A percentile compares a stretch with the other conserved stretches of the same genome.
Conservation (phyloP, 2,113 vertebrate genomes). For the Monarcha castaneiventris region DNA sequence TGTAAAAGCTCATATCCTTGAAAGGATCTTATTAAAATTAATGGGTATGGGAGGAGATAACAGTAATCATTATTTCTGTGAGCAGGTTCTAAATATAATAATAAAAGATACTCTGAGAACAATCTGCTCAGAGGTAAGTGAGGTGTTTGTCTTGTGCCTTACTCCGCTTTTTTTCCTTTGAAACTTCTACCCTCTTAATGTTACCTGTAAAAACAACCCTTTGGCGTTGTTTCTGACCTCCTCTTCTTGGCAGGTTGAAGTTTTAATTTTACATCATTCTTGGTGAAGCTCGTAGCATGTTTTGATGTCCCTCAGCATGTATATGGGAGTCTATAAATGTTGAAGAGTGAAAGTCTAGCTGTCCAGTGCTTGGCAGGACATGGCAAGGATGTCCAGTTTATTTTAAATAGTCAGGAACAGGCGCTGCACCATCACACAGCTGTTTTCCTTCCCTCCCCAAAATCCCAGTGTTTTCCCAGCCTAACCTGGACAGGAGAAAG, state of each 20-base stretch:
- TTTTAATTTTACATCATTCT: neutral
- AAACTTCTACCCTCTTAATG: neutral
- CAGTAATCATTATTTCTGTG: neutral
- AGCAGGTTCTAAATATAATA: neutral
- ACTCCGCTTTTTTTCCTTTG: neutral
- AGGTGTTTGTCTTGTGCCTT: neutral
- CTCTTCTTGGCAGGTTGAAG: neutral
- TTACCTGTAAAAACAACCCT: neutral
- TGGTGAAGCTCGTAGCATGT: neutral
- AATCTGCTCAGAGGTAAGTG: neutral
- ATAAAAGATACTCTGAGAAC: neutral
- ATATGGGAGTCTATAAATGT: neutral
- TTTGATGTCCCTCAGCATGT: neutral
- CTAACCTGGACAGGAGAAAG: neutral
- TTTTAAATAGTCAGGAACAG: neutral
- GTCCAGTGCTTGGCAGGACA: neutral
- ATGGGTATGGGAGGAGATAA: neutral
- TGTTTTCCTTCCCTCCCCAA: neutral
- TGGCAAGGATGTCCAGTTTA: neutral
- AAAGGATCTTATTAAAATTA: neutral
- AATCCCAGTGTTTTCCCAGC: neutral
- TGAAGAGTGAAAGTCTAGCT: neutral
- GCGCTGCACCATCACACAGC: neutral
- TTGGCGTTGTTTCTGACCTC: neutral
- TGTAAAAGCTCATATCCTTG: neutral